Conservation (phyloP, 2,797 vertebrate genomes). For the Nasua narica region DNA sequence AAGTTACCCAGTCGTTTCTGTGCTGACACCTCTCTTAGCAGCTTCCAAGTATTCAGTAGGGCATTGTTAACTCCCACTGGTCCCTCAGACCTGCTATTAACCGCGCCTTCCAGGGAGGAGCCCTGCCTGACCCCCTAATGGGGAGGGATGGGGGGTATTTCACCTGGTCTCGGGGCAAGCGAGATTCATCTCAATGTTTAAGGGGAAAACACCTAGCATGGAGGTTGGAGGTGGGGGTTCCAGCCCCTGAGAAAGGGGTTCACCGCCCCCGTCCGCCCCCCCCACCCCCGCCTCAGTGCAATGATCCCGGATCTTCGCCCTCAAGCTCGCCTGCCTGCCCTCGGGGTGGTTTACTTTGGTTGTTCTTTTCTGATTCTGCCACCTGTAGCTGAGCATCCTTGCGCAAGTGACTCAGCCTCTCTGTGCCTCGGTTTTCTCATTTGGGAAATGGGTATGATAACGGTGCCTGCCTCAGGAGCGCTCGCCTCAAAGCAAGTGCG, state of each 20-base stretch:
- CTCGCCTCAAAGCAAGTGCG: neutral
- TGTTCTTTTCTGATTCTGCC: neutral
- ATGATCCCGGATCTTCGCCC: neutral
- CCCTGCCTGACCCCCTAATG: neutral
- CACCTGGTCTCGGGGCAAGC: neutral
- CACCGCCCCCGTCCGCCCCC: neutral
- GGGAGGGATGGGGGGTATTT: neutral
- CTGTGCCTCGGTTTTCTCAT: neutral
- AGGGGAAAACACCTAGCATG: neutral
- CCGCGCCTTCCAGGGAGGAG: neutral
- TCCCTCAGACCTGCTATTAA: neutral
- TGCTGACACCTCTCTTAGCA: neutral
- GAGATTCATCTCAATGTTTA: neutral
- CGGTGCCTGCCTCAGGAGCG: neutral
- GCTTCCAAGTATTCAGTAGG: neutral
- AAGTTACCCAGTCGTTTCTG: neutral
- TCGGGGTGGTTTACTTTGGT: neutral
- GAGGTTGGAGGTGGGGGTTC: neutral
- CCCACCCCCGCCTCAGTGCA: neutral
- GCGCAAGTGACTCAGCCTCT: neutral
- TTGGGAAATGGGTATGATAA: neutral
- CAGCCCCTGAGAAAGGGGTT: neutral
- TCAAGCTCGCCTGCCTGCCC: neutral
- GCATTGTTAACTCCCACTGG: neutral
- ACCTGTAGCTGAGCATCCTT: neutral